Evolutionary conservation across 2,888 invertebrate species (phyloP), one percentile per base, ranked within the genome.

Genomic region (Epinotia demarniana): DNA sequence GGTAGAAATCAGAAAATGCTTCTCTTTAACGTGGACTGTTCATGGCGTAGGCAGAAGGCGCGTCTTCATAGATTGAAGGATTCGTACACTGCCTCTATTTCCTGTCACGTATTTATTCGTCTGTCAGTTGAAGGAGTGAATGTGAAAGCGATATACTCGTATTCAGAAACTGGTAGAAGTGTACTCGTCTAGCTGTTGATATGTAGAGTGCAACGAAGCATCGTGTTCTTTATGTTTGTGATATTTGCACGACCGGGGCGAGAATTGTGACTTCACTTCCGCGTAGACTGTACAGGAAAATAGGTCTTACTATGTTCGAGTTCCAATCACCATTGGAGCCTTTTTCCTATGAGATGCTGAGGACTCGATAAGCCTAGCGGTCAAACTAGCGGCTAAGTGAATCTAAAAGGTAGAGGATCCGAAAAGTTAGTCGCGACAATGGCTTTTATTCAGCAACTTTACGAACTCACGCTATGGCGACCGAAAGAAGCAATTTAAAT

Each of bases 341-440:
- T 1, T 49, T 64, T 64, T 64, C 64, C 16, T 49, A 9, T 64
- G 49, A 64, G 33, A 57, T 18, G 6, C 13, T 16, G 27, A 43
- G 72, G 72, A 60, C 23, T 67, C 66, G 6, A 66, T 19, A 58
- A 57, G 63, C 61, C 71, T 61, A 66, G 64, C 70, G 64, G 64
- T 71, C 75, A 61, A 61, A 75, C 71, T 61, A 66, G 64, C 70
- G 64, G 64, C 66, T 71, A 71, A 74, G 73, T 72, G 33, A 67
- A 66, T 73, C n/a, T 53, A 53, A 53, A 49, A 53, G 49, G 49
- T 53, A 53, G 49, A n/a, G 49, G n/a, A n/a, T 53, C 12, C 57
- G 39, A 53, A 75, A 75, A 66, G 23, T 71, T 53, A 66, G 43
- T 39, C 43, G 46, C 27, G 46, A 46, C 69, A 58, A 53, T 60